Percentiles rank a stretch among this genome's conserved stretches.
These are phyloP conservation scores for Saccostrea cuccullata DNA, from an alignment of 1,140 invertebrate genomes.

Conservation along the genomic window DNA sequence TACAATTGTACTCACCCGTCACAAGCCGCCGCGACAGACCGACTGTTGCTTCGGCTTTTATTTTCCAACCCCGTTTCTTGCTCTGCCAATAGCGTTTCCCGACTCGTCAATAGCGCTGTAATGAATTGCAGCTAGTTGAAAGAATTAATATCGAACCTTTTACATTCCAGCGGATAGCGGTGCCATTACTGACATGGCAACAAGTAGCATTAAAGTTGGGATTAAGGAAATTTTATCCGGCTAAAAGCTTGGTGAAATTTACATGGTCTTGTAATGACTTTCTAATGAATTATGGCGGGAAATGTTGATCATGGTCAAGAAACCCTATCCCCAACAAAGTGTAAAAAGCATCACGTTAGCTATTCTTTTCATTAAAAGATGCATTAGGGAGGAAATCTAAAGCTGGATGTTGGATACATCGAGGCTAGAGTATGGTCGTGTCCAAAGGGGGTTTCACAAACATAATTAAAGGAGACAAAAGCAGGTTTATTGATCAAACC, in stretches of 20 bases:
- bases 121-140: slow-evolving; percentile 35
- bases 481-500: slow-evolving; percentile 20
- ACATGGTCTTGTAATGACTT: slow-evolving; percentile 31
- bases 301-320: slow-evolving; percentile 35
- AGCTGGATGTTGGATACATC: not conserved
- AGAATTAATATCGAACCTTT: slow-evolving; percentile 38
- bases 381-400: slow-evolving; percentile 1
- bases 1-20: not conserved
- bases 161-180: slow-evolving; percentile 34
- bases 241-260: slow-evolving; percentile 32
- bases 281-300: slow-evolving; percentile 28
- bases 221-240: slow-evolving; percentile 37
- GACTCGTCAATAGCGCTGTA: slow-evolving; percentile 30
- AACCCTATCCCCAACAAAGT: not conserved
- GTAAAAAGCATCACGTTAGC: slow-evolving; percentile 26
- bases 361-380: slow-evolving; percentile 23
- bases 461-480: slow-evolving; percentile 23
- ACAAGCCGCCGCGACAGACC: not conserved
- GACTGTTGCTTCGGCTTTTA: slow-evolving; percentile 35
- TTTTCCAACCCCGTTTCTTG: slow-evolving; percentile 8
- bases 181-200: slow-evolving; percentile 31
- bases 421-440: not conserved
- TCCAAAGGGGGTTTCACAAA: not conserved
- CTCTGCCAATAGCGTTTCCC: slow-evolving; percentile 34
- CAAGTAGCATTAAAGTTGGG: slow-evolving; percentile 23